Evolutionary conservation across 1,140 invertebrate species (phyloP).

Genomic region (Homalodisca vitripennis): DNA sequence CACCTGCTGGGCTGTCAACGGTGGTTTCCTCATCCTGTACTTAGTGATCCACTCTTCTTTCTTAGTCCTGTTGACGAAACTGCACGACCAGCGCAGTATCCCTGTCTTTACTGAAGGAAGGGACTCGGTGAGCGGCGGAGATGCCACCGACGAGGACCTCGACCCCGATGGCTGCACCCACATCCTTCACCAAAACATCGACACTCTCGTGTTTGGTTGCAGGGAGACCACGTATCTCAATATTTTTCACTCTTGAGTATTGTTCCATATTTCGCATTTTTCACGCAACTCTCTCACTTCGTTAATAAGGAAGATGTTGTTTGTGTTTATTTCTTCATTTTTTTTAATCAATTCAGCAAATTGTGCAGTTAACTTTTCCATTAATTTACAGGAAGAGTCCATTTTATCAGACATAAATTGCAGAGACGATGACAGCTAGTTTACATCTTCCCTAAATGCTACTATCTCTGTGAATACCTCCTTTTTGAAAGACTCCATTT

Average conservation of each 20-base stretch:
- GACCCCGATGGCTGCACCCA: neutral
- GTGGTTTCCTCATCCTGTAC: neutral
- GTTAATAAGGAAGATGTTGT: neutral
- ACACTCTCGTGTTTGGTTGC: neutral
- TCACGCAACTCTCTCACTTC: neutral
- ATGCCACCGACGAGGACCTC: neutral
- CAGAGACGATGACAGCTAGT: neutral
- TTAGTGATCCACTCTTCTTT: neutral
- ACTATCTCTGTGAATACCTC: neutral
- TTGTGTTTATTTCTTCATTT: neutral
- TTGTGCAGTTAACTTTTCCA: neutral
- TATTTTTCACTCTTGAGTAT: neutral
- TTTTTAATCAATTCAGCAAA: neutral
- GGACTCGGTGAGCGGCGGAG: neutral
- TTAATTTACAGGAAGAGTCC: neutral
- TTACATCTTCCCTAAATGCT: neutral
- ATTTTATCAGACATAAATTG: neutral
- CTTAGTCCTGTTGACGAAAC: neutral
- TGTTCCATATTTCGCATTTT: neutral
- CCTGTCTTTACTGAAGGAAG: neutral
- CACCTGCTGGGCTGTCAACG: neutral
- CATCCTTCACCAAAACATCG: neutral
- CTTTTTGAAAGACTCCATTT: neutral
- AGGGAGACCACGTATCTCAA: neutral
- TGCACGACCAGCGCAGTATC: neutral